A percentile compares a stretch with the other conserved stretches of the same genome.
Evolutionary conservation across 2,113 vertebrate genomes (phyloP).

Genomic region (Ammodytes marinus): DNA sequence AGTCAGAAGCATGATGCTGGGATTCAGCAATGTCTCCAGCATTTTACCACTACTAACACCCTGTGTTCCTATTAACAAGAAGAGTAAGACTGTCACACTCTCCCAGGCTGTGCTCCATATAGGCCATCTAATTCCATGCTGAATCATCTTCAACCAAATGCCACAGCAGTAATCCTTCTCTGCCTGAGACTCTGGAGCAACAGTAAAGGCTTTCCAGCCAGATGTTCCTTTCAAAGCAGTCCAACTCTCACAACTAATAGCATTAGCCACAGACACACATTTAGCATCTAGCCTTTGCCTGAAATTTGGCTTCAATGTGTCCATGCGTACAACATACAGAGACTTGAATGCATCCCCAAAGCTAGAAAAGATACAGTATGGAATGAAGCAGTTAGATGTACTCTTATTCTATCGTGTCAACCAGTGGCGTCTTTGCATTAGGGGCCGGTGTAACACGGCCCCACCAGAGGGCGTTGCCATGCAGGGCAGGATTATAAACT

Average conservation of each 20-base stretch:
- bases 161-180: slow-evolving; percentile 71
- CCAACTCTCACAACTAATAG: slow-evolving; percentile 71
- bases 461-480: too few relatives aligned
- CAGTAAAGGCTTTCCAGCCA: slow-evolving; percentile 66
- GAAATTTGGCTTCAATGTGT: slow-evolving; percentile 47
- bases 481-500: too few relatives aligned
- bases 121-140: slow-evolving; percentile 74
- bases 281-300: slow-evolving; percentile 54
- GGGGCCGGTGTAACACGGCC: too few relatives aligned
- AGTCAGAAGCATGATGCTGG: slow-evolving; percentile 46
- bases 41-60: slow-evolving; percentile 44
- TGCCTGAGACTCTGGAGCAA: slow-evolving; percentile 67
- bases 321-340: slow-evolving; percentile 29
- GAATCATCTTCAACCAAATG: slow-evolving; percentile 77
- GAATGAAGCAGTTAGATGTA: not conserved
- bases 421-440: not conserved
- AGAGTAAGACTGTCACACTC: slow-evolving; percentile 45
- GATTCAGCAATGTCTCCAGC: slow-evolving; percentile 45
- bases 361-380: slow-evolving; percentile 15
- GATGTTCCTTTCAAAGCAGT: slow-evolving; percentile 77
- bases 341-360: slow-evolving; percentile 30
- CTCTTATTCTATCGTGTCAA: not conserved
- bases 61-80: slow-evolving; percentile 52
- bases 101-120: slow-evolving; percentile 64
- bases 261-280: slow-evolving; percentile 68